These are phyloP conservation scores for Ophion ellenae DNA, from an alignment of 2,888 invertebrate species.

Conservation along the genomic window DNA sequence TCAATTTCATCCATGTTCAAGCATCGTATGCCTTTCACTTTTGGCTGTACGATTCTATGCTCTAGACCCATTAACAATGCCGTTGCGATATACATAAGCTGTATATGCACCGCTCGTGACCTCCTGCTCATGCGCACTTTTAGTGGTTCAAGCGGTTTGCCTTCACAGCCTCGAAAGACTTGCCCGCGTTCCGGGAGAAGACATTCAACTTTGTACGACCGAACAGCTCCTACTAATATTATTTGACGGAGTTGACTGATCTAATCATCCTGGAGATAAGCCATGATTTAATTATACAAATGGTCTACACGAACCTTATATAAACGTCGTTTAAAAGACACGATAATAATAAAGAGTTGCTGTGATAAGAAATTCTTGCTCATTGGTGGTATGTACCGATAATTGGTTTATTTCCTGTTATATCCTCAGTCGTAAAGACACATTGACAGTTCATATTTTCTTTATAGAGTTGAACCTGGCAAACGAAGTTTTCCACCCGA, in stretches of 20 bases:
- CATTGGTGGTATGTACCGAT: too few species aligned
- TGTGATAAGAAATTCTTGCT: too few species aligned
- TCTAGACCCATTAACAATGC: constrained; percentile 29
- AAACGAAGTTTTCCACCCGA: too few species aligned
- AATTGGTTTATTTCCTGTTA: too few species aligned
- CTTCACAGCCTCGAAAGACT: constrained; percentile 71
- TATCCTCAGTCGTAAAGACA: too few species aligned
- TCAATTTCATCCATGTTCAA: constrained; percentile 32
- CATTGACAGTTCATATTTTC: too few species aligned
- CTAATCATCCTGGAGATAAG: neutral
- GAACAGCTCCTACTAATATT: neutral
- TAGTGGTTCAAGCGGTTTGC: constrained; percentile 74
- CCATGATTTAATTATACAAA: neutral
- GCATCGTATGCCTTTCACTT: constrained; percentile 77
- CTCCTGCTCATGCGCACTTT: constrained; percentile 57
- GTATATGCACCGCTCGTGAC: constrained; percentile 3
- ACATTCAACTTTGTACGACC: constrained; percentile 6
- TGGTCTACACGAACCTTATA: neutral
- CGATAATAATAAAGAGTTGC: too few species aligned
- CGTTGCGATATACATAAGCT: constrained; percentile 9
- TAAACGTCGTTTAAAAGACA: too few species aligned
- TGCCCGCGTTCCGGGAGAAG: constrained; percentile 10
- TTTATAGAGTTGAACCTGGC: too few species aligned
- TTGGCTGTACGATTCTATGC: constrained; percentile 70
- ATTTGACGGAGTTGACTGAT: neutral